Evolutionary conservation across 2,888 invertebrate genomes (phyloP).

Genomic region (Drosophila flavopinicola): DNA sequence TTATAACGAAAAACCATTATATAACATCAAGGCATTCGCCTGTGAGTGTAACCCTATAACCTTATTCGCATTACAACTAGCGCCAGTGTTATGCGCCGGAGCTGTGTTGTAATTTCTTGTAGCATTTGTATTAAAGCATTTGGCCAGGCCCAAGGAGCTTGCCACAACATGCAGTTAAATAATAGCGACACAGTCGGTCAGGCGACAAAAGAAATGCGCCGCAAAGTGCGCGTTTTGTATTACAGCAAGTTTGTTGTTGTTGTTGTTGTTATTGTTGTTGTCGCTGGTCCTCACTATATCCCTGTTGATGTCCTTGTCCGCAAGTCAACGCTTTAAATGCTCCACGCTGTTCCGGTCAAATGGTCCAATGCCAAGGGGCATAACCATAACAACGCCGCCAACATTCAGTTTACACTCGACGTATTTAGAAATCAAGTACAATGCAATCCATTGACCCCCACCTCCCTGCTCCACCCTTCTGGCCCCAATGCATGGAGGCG

Average conservation of each 20-base stretch:
- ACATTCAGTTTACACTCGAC: slow-evolving; percentile 38
- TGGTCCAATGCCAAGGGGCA: slow-evolving; percentile 68
- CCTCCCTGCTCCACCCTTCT: background rate
- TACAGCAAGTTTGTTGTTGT: slow-evolving; percentile 37
- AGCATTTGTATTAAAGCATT: slow-evolving; percentile 60
- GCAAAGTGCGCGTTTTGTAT: slow-evolving; percentile 78
- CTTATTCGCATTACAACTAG: slow-evolving; percentile 46
- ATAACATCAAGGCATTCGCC: slow-evolving; percentile 47
- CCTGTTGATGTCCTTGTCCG: slow-evolving; percentile 30
- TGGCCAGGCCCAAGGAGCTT: slow-evolving; percentile 51
- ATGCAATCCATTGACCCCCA: slow-evolving; percentile 15
- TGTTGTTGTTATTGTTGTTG: background rate
- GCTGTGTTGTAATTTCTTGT: slow-evolving; percentile 50
- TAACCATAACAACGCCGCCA: slow-evolving; percentile 72
- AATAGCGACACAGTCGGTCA: slow-evolving; percentile 75
- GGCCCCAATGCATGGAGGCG: background rate
- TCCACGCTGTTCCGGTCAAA: slow-evolving; percentile 71
- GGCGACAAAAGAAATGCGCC: slow-evolving; percentile 57
- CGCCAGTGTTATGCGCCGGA: slow-evolving; percentile 28
- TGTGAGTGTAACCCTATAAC: slow-evolving; percentile 61
- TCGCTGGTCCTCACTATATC: background rate
- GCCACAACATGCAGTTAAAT: slow-evolving; percentile 71
- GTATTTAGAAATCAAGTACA: slow-evolving; percentile 36
- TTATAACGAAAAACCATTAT: slow-evolving; percentile 51
- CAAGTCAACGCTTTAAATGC: slow-evolving; percentile 70